Evolutionary conservation across 2,888 invertebrate species (phyloP), one percentile per base, ranked within the genome.

Genomic region (Aphodius sticticus): DNA sequence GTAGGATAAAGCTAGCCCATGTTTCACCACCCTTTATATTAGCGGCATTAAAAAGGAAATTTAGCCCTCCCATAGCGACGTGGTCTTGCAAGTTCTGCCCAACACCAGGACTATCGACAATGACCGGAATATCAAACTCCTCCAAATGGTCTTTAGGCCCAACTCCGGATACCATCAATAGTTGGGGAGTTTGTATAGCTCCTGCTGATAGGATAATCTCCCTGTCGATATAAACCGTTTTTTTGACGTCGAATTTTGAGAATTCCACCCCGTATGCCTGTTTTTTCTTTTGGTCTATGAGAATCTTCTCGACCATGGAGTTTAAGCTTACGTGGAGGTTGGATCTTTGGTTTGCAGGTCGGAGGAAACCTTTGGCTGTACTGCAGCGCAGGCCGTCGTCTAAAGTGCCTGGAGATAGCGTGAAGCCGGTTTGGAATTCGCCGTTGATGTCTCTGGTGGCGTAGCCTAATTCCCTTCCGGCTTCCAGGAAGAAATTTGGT

Each of bases 151-250:
- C 88, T 5, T 89, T 89, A 0, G 95, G 94, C 4, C 96, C 96
- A 14, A 97, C 91, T 0, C 97, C 97, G 0, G 96, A 96, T 70
- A 97, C 87, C 96, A 97, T 95, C 53, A 98, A 90, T 16, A 97
- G 85, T 86, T 97, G 97, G 0, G 97, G 96, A 2, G 96, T 94
- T 86, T 95, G 95, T 82, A 97, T 91, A 0, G 96, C 89, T 0
- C 97, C 99, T 0, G 96, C 96, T 16, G 96, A 94, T 69, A 99
- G 87, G 81, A 99, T 95, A 0, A 98, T 93, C 89, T 97, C 97
- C 84, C 92, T 93, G 7, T 90, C 91, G 0, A 95, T 95, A 81
- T 89, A 90, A 0, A 94, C 91, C 7, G 89, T 90, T 82, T 83
- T 84, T 77, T 84, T 88, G 5, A 89, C 87, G 2, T 91, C 91